Conservation (phyloP, 2,113 vertebrate genomes). For the Corythaixoides concolor region DNA sequence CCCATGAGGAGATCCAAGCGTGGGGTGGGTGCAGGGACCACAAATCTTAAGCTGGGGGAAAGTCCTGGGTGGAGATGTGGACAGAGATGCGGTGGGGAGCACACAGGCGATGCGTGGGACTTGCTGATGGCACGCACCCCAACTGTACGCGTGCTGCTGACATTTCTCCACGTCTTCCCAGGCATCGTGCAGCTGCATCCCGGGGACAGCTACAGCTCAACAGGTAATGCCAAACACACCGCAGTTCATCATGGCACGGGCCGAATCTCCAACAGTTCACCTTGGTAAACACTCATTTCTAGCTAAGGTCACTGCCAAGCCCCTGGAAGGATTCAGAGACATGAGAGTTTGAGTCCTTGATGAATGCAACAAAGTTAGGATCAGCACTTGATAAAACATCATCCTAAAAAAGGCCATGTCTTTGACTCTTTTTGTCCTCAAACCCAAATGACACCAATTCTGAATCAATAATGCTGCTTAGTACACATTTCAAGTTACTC, state of each 20-base stretch:
- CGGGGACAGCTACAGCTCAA: accelerated
- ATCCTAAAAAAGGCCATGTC: accelerated
- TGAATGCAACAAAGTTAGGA: not conserved
- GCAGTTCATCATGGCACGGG: accelerated
- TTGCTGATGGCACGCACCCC: not conserved
- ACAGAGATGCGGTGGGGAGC: not conserved
- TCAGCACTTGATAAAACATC: accelerated
- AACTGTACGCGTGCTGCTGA: accelerated
- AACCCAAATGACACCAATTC: not conserved
- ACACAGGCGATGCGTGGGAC: accelerated
- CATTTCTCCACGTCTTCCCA: accelerated
- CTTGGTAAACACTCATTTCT: accelerated
- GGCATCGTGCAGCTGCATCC: accelerated
- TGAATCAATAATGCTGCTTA: not conserved
- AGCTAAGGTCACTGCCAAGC: not conserved
- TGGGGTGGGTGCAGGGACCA: not conserved
- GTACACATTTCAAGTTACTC: not conserved
- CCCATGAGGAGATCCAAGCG: not conserved
- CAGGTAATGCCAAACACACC: not conserved
- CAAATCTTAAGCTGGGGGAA: not conserved
- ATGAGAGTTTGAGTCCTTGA: not conserved
- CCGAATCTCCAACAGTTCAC: not conserved
- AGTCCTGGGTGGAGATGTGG: not conserved
- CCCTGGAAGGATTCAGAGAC: not conserved
- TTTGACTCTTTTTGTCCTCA: not conserved